These are phyloP conservation scores for Lepisosteus oculatus DNA, from an alignment of 2,113 vertebrate species.

Conservation along the genomic window DNA sequence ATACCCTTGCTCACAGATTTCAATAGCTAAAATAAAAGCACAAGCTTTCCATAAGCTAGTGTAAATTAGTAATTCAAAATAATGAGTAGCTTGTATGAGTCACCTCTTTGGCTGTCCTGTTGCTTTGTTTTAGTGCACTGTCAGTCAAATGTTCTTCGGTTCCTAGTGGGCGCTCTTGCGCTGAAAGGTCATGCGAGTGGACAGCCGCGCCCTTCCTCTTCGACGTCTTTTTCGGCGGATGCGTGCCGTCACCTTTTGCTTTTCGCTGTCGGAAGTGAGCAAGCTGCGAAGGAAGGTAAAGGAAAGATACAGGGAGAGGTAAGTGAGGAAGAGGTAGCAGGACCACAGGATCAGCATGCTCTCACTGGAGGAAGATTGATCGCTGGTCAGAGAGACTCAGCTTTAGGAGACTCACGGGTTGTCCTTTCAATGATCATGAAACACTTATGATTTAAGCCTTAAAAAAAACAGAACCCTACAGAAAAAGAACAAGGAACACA, in stretches of 20 bases:
- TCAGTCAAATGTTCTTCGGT: background rate
- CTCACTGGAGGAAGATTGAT: background rate
- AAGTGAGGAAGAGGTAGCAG: slow-evolving; percentile 60
- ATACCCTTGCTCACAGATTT: too few relatives aligned
- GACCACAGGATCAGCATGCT: slow-evolving; percentile 63
- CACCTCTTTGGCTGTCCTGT: slow-evolving; percentile 2
- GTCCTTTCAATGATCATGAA: background rate
- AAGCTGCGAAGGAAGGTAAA: slow-evolving; percentile 70
- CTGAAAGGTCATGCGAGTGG: slow-evolving; percentile 49
- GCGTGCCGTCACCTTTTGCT: slow-evolving; percentile 59
- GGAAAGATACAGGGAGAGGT: slow-evolving; percentile 61
- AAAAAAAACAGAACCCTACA: background rate
- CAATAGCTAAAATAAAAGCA: too few relatives aligned
- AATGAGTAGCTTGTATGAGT: background rate
- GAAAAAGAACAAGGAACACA: background rate
- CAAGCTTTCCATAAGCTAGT: too few relatives aligned
- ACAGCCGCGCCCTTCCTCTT: slow-evolving; percentile 67
- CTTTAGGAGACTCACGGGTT: background rate
- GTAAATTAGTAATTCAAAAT: too few relatives aligned
- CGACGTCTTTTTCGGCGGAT: slow-evolving; percentile 64
- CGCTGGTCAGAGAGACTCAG: background rate
- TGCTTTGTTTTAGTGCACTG: background rate
- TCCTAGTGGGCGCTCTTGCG: slow-evolving; percentile 50
- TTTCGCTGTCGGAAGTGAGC: slow-evolving; percentile 66
- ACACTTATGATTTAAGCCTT: too few relatives aligned